phyloP scores from a whole-genome alignment of 2,113 vertebrate species.

The Harpagus bidentatus region DNA sequence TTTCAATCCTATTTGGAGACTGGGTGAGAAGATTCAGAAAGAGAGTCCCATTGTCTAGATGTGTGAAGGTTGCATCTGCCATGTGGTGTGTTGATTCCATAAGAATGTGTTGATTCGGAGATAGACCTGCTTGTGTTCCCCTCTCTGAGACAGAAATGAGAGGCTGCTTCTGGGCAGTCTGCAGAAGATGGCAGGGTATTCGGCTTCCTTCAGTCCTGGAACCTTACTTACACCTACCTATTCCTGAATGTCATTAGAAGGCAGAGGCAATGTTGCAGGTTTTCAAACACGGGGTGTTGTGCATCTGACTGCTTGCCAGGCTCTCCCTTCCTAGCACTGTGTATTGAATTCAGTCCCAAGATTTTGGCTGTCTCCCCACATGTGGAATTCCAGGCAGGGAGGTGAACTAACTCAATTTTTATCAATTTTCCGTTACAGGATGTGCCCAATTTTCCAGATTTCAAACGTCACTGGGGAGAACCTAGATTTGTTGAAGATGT shows the following conservation, averaged over 20 bases:
- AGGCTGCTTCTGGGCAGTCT: slow-evolving; percentile 7
- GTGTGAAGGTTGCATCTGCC: slow-evolving; percentile 38
- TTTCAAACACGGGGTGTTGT: neutral
- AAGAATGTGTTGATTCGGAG: slow-evolving; percentile 3
- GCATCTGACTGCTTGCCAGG: neutral
- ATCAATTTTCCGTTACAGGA: slow-evolving; percentile 72
- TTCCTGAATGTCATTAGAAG: neutral
- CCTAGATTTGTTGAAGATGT: slow-evolving; percentile 97
- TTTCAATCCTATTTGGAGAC: slow-evolving; percentile 21
- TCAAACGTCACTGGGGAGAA: slow-evolving; percentile 97
- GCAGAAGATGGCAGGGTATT: neutral
- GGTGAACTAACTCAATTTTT: neutral
- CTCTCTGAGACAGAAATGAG: slow-evolving; percentile 11
- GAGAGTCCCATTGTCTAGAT: slow-evolving; percentile 13
- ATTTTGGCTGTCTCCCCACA: slow-evolving; percentile 13
- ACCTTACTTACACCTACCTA: neutral
- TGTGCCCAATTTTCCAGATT: slow-evolving; percentile 99
- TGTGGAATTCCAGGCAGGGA: neutral
- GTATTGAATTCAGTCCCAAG: slow-evolving; percentile 2
- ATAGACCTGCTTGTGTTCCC: neutral
- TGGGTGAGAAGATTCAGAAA: slow-evolving; percentile 18
- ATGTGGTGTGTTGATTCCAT: slow-evolving; percentile 17
- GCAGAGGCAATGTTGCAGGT: neutral
- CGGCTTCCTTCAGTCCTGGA: neutral
- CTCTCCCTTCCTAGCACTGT: neutral